Evolutionary conservation across 1,140 invertebrate genomes (phyloP).

Genomic region (Steinernema feltiae): DNA sequence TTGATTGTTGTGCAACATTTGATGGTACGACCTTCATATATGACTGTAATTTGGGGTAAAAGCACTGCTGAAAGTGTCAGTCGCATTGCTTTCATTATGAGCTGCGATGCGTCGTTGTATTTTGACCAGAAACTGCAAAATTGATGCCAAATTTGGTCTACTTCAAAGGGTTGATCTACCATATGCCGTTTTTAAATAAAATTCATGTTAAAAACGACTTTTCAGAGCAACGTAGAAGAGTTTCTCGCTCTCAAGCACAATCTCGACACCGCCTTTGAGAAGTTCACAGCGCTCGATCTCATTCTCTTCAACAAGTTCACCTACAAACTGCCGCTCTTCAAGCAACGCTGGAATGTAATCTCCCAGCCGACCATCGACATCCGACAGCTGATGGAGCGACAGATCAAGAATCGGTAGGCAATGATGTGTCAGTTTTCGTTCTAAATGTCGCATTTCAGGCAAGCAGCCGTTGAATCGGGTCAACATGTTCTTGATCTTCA

Average conservation of each 20-base stretch:
- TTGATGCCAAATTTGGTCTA: too few species aligned
- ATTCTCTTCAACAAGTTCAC: background rate
- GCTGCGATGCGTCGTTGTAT: too few species aligned
- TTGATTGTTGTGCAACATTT: too few species aligned
- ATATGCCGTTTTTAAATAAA: too few species aligned
- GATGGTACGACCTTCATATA: too few species aligned
- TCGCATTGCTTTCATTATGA: too few species aligned
- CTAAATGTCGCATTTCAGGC: constrained; percentile 1
- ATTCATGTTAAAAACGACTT: constrained; percentile 35
- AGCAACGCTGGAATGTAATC: constrained; percentile 41
- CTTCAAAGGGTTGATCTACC: too few species aligned
- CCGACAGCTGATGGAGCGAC: constrained; percentile 21
- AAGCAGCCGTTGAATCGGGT: constrained; percentile 51
- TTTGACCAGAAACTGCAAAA: too few species aligned
- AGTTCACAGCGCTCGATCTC: background rate
- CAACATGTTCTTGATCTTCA: constrained; percentile 57
- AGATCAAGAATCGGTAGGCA: constrained; percentile 7
- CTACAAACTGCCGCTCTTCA: background rate
- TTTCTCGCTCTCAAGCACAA: constrained; percentile 10
- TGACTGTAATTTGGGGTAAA: too few species aligned
- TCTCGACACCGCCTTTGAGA: background rate
- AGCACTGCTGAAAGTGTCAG: too few species aligned
- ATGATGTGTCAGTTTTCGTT: background rate
- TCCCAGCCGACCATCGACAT: constrained; percentile 32
- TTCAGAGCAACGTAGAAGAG: constrained; percentile 19